These are phyloP conservation scores for Campylomormyrus numenius DNA, from an alignment of 2,113 vertebrate species.

Conservation along the genomic window DNA sequence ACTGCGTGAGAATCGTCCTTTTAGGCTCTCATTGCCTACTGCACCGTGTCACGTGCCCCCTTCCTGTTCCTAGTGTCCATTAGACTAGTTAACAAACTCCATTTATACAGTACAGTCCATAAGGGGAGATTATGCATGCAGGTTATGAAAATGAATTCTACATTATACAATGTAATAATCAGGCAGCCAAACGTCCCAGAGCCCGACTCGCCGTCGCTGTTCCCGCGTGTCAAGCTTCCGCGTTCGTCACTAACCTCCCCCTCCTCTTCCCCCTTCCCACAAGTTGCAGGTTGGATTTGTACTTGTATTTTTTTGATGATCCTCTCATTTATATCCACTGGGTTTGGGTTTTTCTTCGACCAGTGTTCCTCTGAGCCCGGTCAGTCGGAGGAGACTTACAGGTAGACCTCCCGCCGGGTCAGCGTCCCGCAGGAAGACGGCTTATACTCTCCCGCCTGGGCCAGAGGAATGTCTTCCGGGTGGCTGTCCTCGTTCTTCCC, in stretches of 20 bases:
- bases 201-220: slow-evolving; percentile 77
- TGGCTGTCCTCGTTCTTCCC: slow-evolving; percentile 77
- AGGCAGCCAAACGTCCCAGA: slow-evolving; percentile 72
- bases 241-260: slow-evolving; percentile 76
- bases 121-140: slow-evolving; percentile 77
- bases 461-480: slow-evolving; percentile 92
- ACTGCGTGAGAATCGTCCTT: neutral
- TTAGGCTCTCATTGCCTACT: slow-evolving; percentile 23
- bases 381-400: slow-evolving; percentile 65
- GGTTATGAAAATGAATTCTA: slow-evolving; percentile 77
- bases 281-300: slow-evolving; percentile 26
- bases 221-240: slow-evolving; percentile 62
- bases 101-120: slow-evolving; percentile 60
- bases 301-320: slow-evolving; percentile 44
- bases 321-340: slow-evolving; percentile 37
- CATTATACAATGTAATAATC: slow-evolving; percentile 76
- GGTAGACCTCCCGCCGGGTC: slow-evolving; percentile 97
- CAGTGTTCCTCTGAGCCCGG: slow-evolving; percentile 3
- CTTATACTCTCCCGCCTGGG: slow-evolving; percentile 95
- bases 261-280: slow-evolving; percentile 44
- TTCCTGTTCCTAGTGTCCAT: slow-evolving; percentile 53
- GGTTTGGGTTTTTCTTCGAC: slow-evolving; percentile 35
- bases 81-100: slow-evolving; percentile 52
- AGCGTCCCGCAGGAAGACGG: slow-evolving; percentile 91
- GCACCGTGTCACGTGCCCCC: slow-evolving; percentile 51